Evolutionary conservation across 1,140 invertebrate genomes (phyloP), one percentile per base, ranked within the genome.

Genomic region (Dendroctonus ponderosae): DNA sequence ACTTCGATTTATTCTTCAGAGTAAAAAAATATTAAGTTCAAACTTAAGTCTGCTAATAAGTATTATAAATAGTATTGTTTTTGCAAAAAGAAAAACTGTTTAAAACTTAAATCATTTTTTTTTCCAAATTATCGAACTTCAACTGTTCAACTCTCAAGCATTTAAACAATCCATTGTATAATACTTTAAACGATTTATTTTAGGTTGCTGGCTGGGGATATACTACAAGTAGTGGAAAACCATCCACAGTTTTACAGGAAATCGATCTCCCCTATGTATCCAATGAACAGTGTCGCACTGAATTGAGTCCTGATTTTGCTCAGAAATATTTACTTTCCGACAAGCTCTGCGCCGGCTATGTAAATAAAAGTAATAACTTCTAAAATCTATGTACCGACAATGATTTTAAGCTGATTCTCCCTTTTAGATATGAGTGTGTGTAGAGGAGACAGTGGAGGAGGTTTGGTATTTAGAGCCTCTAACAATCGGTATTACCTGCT

Each of bases 151-250:
- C n/a, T n/a, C n/a, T n/a, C n/a, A n/a, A n/a, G n/a, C n/a, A n/a
- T n/a, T n/a, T n/a, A n/a, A n/a, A n/a, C n/a, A n/a, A n/a, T n/a
- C n/a, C n/a, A n/a, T n/a, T n/a, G n/a, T n/a, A n/a, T 26, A 26
- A 26, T 26, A 26, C 26, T 26, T 26, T 26, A 26, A 26, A 26
- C 3, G 12, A 46, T 46, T 46, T 11, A 44, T 46, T 39, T 0
- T 38, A 74, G 73, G 63, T 74, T 5, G 72, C 71, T 12, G 73
- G 73, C 8, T 74, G 71, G 71, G 71, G 73, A 11, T 73, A 62
- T 62, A 74, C 73, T 9, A 48, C 38, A 59, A 37, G 46, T 14
- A 52, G 48, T 12, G 60, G 60, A 50, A 39, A 66, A 14, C 67
- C 63, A 8, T 71, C 73, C 11, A 61, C 71, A 0, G 59, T 12